phyloP scores from a whole-genome alignment of 2,888 invertebrate species.

The Dynastes hyllus region DNA sequence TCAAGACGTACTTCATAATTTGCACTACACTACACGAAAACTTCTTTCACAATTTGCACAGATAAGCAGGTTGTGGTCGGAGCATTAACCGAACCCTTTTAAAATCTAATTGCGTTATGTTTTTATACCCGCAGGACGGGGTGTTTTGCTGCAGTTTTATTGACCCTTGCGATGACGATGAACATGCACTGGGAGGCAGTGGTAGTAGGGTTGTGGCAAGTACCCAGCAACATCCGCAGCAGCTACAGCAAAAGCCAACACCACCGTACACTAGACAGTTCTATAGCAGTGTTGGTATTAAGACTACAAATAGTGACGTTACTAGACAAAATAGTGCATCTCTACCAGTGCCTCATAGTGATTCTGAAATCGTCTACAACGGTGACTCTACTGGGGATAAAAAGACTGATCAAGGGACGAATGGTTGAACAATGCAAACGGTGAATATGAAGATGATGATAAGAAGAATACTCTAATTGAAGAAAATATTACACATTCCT shows the following conservation, averaged over 20 bases:
- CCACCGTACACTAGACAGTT: constrained; percentile 58
- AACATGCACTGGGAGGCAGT: constrained; percentile 69
- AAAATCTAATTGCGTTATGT: constrained; percentile 37
- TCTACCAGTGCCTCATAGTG: constrained; percentile 66
- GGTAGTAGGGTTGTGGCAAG: constrained; percentile 65
- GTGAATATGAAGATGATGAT: constrained; percentile 58
- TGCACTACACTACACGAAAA: constrained; percentile 46
- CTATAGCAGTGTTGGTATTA: constrained; percentile 55
- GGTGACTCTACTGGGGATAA: constrained; percentile 64
- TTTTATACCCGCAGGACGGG: constrained; percentile 69
- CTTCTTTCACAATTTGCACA: constrained; percentile 53
- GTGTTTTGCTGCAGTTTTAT: constrained; percentile 72
- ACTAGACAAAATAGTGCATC: constrained; percentile 68
- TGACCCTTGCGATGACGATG: constrained; percentile 70
- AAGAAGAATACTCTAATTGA: constrained; percentile 37
- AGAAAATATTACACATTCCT: constrained; percentile 65
- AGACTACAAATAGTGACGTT: constrained; percentile 62
- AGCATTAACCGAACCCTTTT: constrained; percentile 26
- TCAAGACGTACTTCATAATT: constrained; percentile 38
- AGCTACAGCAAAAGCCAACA: constrained; percentile 53
- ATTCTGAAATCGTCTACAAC: constrained; percentile 62
- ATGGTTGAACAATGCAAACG: constrained; percentile 63
- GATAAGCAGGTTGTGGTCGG: constrained; percentile 51
- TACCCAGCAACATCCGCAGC: constrained; percentile 21
- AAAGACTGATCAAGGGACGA: constrained; percentile 61